A percentile compares a stretch with the other conserved stretches of the same genome.
phyloP scores from a whole-genome alignment of 2,888 invertebrate genomes.

The Eugnorisma glareosa region DNA sequence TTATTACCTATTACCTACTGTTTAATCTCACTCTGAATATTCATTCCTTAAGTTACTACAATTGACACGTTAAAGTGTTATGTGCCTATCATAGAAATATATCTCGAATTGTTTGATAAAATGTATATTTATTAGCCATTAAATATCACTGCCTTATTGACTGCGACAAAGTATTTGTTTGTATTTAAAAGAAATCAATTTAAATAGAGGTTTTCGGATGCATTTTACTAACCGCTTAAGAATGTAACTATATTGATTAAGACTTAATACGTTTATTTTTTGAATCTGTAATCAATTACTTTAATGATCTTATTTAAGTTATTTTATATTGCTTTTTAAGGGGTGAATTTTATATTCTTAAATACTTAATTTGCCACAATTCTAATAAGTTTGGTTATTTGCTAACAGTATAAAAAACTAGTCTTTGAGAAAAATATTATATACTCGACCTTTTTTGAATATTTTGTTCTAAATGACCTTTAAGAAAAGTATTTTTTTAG shows the following conservation, averaged over 20 bases:
- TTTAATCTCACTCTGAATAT: constrained; percentile 60
- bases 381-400: constrained; percentile 41
- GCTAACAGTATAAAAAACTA: constrained; percentile 48
- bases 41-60: constrained; percentile 50
- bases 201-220: constrained; percentile 47
- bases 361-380: constrained; percentile 51
- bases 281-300: constrained; percentile 52
- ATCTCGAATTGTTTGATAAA: constrained; percentile 44
- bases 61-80: constrained; percentile 33
- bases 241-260: constrained; percentile 55
- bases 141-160: constrained; percentile 63
- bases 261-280: constrained; percentile 40
- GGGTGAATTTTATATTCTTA: constrained; percentile 42
- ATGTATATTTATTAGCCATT: constrained; percentile 56
- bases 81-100: constrained; percentile 59
- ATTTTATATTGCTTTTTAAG: constrained; percentile 25
- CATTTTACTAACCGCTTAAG: constrained; percentile 59
- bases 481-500: constrained; percentile 33
- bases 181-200: constrained; percentile 29
- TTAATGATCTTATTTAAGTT: constrained; percentile 37
- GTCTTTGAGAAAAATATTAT: constrained; percentile 46
- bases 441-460: constrained; percentile 26
- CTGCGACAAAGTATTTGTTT: constrained; percentile 46
- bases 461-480: constrained; percentile 29
- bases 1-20: too few species aligned